A percentile compares a stretch with the other conserved stretches of the same genome.
These are phyloP conservation scores for Ornithoptera alexandrae DNA, from an alignment of 2,888 invertebrate species.

Conservation along the genomic window DNA sequence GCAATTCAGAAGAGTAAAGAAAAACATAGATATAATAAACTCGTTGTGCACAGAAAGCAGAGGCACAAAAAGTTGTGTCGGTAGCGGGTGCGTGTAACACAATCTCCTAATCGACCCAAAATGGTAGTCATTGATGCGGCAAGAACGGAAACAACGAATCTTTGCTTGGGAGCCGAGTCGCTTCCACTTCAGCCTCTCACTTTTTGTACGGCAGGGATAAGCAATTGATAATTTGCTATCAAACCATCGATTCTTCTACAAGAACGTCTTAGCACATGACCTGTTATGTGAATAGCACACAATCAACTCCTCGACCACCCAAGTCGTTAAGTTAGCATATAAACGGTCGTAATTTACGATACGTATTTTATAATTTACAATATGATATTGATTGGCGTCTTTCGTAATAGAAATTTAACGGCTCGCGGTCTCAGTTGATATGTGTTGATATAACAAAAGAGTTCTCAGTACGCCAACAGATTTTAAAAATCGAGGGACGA, in stretches of 20 bases:
- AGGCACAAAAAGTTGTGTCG: conserved; percentile 76
- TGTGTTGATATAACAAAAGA: conserved; percentile 33
- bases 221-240: conserved; percentile 64
- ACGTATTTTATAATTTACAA: conserved; percentile 54
- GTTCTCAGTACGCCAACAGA: conserved; percentile 49
- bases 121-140: conserved; percentile 77
- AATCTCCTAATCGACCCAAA: conserved; percentile 78
- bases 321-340: conserved; percentile 41
- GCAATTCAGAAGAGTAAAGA: conserved; percentile 48
- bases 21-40: conserved; percentile 70
- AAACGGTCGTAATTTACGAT: conserved; percentile 27
- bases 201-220: conserved; percentile 53
- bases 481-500: conserved; percentile 65
- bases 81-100: conserved; percentile 77
- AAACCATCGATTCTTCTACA: conserved; percentile 47
- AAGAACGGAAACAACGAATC: conserved; percentile 78
- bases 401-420: conserved; percentile 53
- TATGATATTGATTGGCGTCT: conserved; percentile 63
- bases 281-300: conserved; percentile 52
- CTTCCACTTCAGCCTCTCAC: conserved; percentile 62
- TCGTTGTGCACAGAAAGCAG: conserved; percentile 70
- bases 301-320: conserved; percentile 67
- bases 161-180: conserved; percentile 66
- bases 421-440: conserved; percentile 40
- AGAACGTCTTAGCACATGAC: conserved; percentile 60